phyloP scores from a whole-genome alignment of 1,140 invertebrate genomes.

The Nasonia giraulti region DNA sequence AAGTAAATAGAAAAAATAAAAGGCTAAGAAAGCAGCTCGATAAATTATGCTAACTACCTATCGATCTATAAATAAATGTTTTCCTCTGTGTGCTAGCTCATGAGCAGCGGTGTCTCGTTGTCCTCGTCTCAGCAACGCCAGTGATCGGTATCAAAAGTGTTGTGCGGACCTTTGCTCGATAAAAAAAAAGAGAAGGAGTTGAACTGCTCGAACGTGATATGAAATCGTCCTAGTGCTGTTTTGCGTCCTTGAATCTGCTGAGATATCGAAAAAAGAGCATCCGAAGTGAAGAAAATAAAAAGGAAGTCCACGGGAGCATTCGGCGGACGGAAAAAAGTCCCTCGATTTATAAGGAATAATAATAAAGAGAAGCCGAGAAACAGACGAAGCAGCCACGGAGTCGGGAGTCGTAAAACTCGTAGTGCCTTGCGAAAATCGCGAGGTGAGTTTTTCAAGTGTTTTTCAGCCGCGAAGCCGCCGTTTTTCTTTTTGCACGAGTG shows the following conservation, averaged over 20 bases:
- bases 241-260: neutral
- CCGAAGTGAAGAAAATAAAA: neutral
- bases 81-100: slow-evolving; percentile 9
- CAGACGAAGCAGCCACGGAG: slow-evolving; percentile 41
- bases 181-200: neutral
- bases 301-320: neutral
- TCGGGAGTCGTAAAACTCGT: slow-evolving; percentile 29
- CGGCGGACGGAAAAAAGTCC: neutral
- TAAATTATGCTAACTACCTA: slow-evolving; percentile 15
- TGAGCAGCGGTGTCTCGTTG: neutral
- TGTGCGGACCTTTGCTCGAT: neutral
- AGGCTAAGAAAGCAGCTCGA: neutral
- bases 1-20: neutral
- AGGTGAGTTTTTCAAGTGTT: slow-evolving; percentile 43
- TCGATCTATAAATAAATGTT: slow-evolving; percentile 36
- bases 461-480: neutral
- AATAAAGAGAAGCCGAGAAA: neutral
- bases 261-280: neutral
- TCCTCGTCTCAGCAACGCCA: neutral
- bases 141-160: neutral
- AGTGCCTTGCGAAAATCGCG: slow-evolving; percentile 51
- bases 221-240: slow-evolving; percentile 15
- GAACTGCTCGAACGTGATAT: neutral
- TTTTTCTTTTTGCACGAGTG: neutral
- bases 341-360: neutral